phyloP scores from a whole-genome alignment of 2,113 vertebrate genomes.

The Delphinapterus leucas region DNA sequence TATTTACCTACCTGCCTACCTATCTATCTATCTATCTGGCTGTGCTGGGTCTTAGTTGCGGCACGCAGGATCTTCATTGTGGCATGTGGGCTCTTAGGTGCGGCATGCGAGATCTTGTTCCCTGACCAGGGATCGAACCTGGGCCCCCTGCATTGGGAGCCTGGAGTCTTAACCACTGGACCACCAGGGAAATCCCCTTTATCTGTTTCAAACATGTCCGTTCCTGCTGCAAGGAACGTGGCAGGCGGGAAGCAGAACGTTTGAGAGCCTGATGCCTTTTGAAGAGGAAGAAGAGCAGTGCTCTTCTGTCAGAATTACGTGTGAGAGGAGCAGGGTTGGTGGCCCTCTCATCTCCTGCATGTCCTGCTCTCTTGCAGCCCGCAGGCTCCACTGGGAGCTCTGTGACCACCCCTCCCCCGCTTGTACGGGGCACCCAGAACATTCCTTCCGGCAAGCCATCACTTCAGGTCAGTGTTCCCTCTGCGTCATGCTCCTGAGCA shows the following conservation, averaged over 20 bases:
- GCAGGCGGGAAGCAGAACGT: not conserved
- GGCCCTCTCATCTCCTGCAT: not conserved
- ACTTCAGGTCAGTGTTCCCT: conserved; percentile 88
- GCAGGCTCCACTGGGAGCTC: conserved; percentile 84
- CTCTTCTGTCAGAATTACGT: not conserved
- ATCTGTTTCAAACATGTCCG: not conserved
- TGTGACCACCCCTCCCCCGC: conserved; percentile 91
- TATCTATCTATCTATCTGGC: too few species aligned
- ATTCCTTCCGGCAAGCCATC: conserved; percentile 89
- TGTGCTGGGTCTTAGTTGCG: too few species aligned
- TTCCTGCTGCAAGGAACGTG: not conserved
- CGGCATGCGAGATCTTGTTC: too few species aligned
- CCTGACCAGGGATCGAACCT: too few species aligned
- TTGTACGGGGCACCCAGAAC: conserved; percentile 91
- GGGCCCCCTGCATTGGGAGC: too few species aligned
- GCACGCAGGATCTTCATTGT: too few species aligned
- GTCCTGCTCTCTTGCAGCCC: conserved; percentile 78
- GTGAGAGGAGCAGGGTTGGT: not conserved
- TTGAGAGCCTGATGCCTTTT: not conserved
- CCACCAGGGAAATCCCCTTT: too few species aligned
- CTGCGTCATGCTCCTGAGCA: not conserved
- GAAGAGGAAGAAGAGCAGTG: not conserved
- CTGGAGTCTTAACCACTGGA: too few species aligned
- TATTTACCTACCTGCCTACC: too few species aligned
- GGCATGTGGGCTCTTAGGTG: too few species aligned